phyloP scores from a whole-genome alignment of 2,797 vertebrate species.

The Psittacula derbiana region DNA sequence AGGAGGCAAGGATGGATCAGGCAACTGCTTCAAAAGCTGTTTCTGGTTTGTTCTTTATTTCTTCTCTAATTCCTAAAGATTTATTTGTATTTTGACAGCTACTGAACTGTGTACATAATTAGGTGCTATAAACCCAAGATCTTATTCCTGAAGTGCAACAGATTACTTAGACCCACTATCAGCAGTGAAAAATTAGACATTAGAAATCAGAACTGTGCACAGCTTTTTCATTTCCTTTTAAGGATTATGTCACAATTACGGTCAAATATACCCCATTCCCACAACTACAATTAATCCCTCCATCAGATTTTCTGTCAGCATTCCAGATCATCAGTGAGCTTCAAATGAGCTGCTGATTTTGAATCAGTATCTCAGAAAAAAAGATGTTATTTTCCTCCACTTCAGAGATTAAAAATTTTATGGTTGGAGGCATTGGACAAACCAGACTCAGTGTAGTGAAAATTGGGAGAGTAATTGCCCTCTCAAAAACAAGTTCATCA shows the following conservation, averaged over 20 bases:
- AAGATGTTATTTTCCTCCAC: background rate
- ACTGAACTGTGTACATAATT: background rate
- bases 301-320: background rate
- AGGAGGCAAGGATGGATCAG: background rate
- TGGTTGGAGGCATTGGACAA: background rate
- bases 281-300: background rate
- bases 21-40: background rate
- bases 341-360: background rate
- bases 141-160: background rate
- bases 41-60: background rate
- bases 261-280: background rate
- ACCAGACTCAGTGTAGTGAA: background rate
- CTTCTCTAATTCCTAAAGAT: background rate
- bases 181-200: background rate
- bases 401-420: background rate
- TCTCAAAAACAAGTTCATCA: background rate
- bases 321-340: background rate
- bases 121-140: background rate
- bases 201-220: background rate
- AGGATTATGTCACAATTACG: background rate
- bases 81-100: background rate
- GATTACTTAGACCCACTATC: background rate
- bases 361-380: background rate
- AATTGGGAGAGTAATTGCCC: background rate
- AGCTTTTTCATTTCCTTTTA: background rate